These are phyloP conservation scores for Empis stercorea DNA, from an alignment of 2,888 invertebrate genomes.

Conservation along the genomic window DNA sequence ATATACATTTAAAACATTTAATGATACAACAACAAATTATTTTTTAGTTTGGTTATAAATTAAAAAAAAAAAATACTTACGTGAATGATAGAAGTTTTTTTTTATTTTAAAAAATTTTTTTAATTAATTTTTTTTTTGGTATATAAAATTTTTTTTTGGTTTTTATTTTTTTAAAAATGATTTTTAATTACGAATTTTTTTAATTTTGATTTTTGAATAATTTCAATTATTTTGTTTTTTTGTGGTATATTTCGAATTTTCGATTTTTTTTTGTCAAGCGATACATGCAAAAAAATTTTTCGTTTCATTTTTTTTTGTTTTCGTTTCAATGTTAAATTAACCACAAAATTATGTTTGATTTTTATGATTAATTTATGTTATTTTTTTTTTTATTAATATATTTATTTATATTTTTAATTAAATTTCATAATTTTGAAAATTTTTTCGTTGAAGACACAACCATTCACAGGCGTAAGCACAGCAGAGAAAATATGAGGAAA, in stretches of 20 bases:
- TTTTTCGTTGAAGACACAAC: slow-evolving; percentile 59
- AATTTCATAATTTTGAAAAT: slow-evolving; percentile 15
- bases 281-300: slow-evolving; percentile 33
- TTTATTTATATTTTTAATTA: slow-evolving; percentile 3
- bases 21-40: too few species aligned
- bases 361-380: background rate
- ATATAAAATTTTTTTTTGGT: background rate
- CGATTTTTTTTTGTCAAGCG: background rate
- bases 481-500: slow-evolving; percentile 61
- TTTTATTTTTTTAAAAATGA: too few species aligned
- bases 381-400: slow-evolving; percentile 5
- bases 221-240: background rate
- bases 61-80: slow-evolving; percentile 47
- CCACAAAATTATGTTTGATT: slow-evolving; percentile 23
- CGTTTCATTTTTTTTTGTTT: slow-evolving; percentile 57
- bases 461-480: slow-evolving; percentile 73
- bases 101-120: background rate
- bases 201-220: background rate
- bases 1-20: too few species aligned
- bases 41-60: too few species aligned
- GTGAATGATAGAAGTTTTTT: slow-evolving; percentile 42
- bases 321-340: slow-evolving; percentile 40
- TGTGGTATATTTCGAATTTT: background rate
- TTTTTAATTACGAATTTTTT: background rate
- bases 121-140: background rate